Evolutionary conservation across 2,888 invertebrate species (phyloP).

Genomic region (Silvanus unidentatus): DNA sequence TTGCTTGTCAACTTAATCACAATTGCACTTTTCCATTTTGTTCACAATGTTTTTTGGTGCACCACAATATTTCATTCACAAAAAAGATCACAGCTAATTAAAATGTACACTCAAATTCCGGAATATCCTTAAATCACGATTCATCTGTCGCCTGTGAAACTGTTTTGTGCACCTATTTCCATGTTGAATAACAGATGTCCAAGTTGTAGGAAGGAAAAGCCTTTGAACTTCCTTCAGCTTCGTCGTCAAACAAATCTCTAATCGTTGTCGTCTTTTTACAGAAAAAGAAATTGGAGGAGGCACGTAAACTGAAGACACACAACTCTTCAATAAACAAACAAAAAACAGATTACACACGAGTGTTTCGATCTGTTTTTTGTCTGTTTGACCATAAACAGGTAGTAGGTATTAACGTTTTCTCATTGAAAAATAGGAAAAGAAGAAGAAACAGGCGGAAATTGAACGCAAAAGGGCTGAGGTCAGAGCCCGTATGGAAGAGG

Average conservation of each 20-base stretch:
- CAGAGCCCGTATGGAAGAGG: slow-evolving; percentile 97
- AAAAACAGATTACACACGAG: not conserved
- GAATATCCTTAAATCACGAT: no score
- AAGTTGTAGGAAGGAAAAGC: no score
- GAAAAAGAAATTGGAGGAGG: slow-evolving; percentile 77
- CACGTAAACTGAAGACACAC: slow-evolving; percentile 53
- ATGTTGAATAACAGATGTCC: no score
- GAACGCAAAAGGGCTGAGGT: slow-evolving; percentile 99
- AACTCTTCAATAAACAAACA: slow-evolving; percentile 5
- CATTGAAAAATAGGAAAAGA: slow-evolving; percentile 72
- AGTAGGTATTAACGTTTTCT: not conserved
- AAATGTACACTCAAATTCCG: no score
- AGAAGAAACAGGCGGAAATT: slow-evolving; percentile 95
- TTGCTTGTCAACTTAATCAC: no score
- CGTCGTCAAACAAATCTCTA: not conserved
- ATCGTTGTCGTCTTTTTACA: slow-evolving; percentile 53
- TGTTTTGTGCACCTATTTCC: no score
- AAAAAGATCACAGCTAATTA: no score
- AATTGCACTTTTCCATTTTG: no score
- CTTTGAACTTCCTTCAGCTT: no score
- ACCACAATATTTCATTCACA: no score
- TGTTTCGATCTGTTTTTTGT: not conserved
- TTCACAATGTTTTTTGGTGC: no score
- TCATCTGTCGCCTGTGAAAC: no score
- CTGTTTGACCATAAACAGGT: not conserved